Evolutionary conservation across 1,140 invertebrate species (phyloP).

Genomic region (Saccostrea glomerata): DNA sequence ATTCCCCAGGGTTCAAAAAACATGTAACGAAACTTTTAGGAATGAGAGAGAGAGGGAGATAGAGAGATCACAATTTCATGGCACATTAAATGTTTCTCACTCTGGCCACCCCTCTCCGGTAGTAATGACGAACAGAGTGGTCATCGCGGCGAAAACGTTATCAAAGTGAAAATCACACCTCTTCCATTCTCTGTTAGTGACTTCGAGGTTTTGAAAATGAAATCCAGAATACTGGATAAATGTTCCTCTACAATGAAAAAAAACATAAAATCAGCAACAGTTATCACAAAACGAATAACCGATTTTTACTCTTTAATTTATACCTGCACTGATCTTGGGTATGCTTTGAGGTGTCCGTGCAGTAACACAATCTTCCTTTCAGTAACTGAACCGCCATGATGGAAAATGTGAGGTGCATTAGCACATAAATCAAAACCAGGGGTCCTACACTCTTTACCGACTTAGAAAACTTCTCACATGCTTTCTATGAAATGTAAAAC

Average conservation of each 20-base stretch:
- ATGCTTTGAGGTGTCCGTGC: background rate
- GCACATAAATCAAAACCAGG: background rate
- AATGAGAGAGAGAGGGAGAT: background rate
- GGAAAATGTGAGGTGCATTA: background rate
- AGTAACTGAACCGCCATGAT: slow-evolving; percentile 4
- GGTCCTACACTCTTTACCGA: background rate
- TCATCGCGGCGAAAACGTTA: background rate
- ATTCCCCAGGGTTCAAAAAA: background rate
- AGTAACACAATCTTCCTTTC: background rate
- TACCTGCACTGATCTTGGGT: slow-evolving; percentile 6
- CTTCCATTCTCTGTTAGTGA: background rate
- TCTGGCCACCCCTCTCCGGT: slow-evolving; percentile 7
- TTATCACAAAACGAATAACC: background rate
- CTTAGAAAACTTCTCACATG: background rate
- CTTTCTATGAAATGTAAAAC: background rate
- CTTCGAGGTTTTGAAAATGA: background rate
- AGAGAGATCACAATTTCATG: too few species aligned
- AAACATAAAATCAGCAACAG: background rate
- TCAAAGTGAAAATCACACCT: slow-evolving; percentile 3
- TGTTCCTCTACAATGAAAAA: background rate
- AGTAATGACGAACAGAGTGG: background rate
- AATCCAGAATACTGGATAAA: background rate
- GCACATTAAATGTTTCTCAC: background rate
- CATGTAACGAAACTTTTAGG: background rate
- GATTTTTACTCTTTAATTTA: background rate